Base-by-base conservation (phyloP, 2,888 invertebrate species). In the Drosophila recens region DNA sequence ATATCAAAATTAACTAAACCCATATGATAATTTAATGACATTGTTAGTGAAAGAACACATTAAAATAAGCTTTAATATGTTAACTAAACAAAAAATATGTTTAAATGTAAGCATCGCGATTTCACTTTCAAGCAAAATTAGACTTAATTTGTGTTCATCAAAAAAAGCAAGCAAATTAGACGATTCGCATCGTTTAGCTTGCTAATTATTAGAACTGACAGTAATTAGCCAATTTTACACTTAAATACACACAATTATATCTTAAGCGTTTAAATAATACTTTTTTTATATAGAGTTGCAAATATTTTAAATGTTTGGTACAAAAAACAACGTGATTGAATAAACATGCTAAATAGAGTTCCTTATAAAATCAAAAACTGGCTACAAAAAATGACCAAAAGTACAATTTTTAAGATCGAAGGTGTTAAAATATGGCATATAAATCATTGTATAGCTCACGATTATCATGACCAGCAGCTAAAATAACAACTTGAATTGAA, bases 401-500 rank as follows among this genome's bases (percentile, higher is more conserved):
- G 8, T 13, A 2, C 9, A 11, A 27, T 30, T 42, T 42, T 15
- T 10, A 36, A 43, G 43, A 71, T 53, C 38, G 23, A 23, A 72
- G 61, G 56, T 56, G 59, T 59, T 53, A 43, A 68, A 62, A 53
- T 36, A 17, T 53, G 34, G 43, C 27, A 42, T 54, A 51, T 75
- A 65, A 75, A 62, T 66, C 70, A 65, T 62, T 36, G 51, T 58
- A 42, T 20, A 33, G 20, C 48, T 62, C 70, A 75, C 74, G 62
- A 66, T 46, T 42, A 42, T 74, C 74, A 75, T 75, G 74, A 69
- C 15, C 43, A 58, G 9, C 38, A 52, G 49, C 20, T 40, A 40
- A 52, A 34, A 36, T n/a, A 53, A 49, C 36, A 53, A 40, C 34
- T 53, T 46, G 38, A 63, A 59, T 13, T 59, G 38, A 33, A 53